Evolutionary conservation across 2,113 vertebrate species (phyloP).

Genomic region (Garra rufa): DNA sequence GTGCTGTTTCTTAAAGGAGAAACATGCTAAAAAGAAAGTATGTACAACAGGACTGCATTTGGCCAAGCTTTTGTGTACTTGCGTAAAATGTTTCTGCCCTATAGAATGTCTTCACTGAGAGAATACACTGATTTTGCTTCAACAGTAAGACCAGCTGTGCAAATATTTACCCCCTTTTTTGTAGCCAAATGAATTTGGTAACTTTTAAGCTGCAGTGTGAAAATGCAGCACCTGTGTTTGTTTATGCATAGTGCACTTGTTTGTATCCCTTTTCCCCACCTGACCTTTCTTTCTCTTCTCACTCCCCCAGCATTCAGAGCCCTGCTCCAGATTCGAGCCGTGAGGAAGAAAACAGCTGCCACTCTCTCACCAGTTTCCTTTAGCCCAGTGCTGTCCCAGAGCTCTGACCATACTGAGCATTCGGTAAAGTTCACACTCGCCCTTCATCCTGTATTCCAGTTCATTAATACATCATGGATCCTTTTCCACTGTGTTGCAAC

Average conservation of each 20-base stretch:
- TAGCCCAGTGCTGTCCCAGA: conserved; percentile 86
- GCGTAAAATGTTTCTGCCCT: not conserved
- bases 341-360: conserved; percentile 83
- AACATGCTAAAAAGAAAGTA: not conserved
- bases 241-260: conserved; percentile 8
- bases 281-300: conserved; percentile 26
- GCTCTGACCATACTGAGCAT: conserved; percentile 84
- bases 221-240: conserved; percentile 63
- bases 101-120: conserved; percentile 29
- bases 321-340: conserved; percentile 88
- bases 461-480: not conserved
- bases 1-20: not conserved
- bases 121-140: conserved; percentile 51
- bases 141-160: conserved; percentile 70
- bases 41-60: not conserved
- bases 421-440: conserved; percentile 72
- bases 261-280: not conserved
- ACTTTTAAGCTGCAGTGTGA: conserved; percentile 62
- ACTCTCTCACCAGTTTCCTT: conserved; percentile 83
- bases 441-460: conserved; percentile 8
- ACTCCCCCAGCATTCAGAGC: conserved; percentile 82
- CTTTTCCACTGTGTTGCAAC: not conserved
- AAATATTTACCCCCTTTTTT: conserved; percentile 69
- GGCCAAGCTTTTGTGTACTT: not conserved
- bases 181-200: conserved; percentile 65